These are phyloP conservation scores for Colostygia pectinataria DNA, from an alignment of 2,888 invertebrate genomes.

Conservation along the genomic window DNA sequence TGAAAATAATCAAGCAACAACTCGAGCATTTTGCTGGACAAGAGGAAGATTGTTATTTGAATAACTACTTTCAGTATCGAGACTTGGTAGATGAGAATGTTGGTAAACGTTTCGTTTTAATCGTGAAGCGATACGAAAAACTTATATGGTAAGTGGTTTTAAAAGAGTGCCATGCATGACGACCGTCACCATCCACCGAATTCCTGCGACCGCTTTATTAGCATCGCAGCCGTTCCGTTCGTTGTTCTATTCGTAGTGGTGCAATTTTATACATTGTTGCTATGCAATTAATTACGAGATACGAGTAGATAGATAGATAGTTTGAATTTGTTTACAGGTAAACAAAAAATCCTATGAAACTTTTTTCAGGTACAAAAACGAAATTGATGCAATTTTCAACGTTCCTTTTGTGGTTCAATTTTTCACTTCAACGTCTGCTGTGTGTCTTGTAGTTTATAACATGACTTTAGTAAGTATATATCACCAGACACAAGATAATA, in stretches of 20 bases:
- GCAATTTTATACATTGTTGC: too few relatives aligned
- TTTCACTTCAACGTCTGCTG: conserved; percentile 32
- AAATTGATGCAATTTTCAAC: conserved; percentile 44
- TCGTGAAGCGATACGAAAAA: conserved; percentile 47
- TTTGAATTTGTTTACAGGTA: too few relatives aligned
- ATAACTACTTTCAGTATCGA: conserved; percentile 23
- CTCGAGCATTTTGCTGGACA: conserved; percentile 41
- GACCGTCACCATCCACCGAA: too few relatives aligned
- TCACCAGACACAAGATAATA: too few relatives aligned
- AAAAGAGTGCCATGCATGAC: too few relatives aligned
- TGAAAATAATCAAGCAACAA: conserved; percentile 51
- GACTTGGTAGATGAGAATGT: conserved; percentile 37
- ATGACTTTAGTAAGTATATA: conserved; percentile 47
- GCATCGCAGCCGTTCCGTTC: neutral
- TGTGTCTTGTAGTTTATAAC: conserved; percentile 43
- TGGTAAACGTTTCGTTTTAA: conserved; percentile 38
- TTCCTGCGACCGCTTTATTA: too few relatives aligned
- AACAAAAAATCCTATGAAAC: too few relatives aligned
- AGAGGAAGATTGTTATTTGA: neutral
- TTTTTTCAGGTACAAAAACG: conserved; percentile 48
- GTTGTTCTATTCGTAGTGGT: neutral
- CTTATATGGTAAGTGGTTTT: conserved; percentile 42
- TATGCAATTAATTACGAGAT: too few relatives aligned
- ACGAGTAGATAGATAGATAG: too few relatives aligned
- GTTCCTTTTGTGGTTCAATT: conserved; percentile 43